Percentiles rank a stretch among this genome's conserved stretches.
Evolutionary conservation across 2,113 vertebrate genomes (phyloP).

Genomic region (Gymnobelideus leadbeateri): DNA sequence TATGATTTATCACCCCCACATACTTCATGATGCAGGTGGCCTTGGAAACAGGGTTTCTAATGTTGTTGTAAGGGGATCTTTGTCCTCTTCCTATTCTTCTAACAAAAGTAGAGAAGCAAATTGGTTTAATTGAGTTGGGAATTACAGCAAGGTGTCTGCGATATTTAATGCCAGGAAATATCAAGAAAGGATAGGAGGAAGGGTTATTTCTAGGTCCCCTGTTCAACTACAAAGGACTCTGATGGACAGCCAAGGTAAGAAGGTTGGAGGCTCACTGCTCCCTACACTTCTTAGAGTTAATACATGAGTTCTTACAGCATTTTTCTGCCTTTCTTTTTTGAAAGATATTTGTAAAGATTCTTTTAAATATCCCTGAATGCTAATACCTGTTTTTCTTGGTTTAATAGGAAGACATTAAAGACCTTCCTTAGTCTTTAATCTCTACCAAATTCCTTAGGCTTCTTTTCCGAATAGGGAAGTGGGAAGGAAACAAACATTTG

Average conservation of each 20-base stretch:
- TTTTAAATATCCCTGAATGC: not conserved
- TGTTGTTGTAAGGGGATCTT: not conserved
- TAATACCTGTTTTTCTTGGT: not conserved
- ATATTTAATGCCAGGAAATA: not conserved
- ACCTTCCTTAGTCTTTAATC: not conserved
- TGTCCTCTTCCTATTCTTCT: not conserved
- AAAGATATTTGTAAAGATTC: not conserved
- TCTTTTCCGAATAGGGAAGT: not conserved
- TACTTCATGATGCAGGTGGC: conserved; percentile 14
- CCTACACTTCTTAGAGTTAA: not conserved
- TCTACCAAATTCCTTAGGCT: not conserved
- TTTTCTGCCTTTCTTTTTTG: not conserved
- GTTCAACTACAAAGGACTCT: not conserved
- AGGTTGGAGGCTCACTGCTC: not conserved
- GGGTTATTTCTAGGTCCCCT: conserved; percentile 6
- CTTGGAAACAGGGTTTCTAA: conserved; percentile 13
- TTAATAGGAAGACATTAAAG: not conserved
- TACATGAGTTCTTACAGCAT: not conserved
- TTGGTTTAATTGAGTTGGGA: conserved; percentile 5
- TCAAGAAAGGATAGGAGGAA: not conserved
- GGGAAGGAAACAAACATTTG: not conserved
- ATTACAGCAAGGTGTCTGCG: not conserved
- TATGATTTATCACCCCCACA: not conserved
- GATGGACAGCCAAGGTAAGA: not conserved
- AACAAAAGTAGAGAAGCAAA: conserved; percentile 20